These are phyloP conservation scores for Xestia c-nigrum DNA, from an alignment of 2,888 invertebrate genomes.

Conservation along the genomic window DNA sequence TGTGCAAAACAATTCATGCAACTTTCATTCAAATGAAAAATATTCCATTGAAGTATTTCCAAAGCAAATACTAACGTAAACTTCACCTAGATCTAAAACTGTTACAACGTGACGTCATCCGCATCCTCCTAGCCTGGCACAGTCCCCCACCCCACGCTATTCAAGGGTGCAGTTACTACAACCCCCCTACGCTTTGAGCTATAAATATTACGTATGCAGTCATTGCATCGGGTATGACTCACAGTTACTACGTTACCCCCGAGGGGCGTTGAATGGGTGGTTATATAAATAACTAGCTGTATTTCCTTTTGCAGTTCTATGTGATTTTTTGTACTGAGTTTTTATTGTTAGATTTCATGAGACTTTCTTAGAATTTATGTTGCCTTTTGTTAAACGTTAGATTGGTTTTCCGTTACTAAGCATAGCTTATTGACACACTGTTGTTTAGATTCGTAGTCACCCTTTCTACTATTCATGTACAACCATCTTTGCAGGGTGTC, in stretches of 20 bases:
- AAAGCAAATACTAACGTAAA: constrained; percentile 1
- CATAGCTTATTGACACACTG: background rate
- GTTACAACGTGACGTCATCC: constrained; percentile 15
- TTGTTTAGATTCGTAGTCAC: too few relatives aligned
- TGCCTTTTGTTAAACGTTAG: background rate
- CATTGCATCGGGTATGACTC: constrained; percentile 49
- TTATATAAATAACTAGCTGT: constrained; percentile 20
- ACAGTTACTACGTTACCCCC: constrained; percentile 21
- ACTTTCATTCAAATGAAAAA: background rate
- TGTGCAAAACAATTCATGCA: background rate
- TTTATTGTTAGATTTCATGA: background rate
- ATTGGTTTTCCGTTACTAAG: background rate
- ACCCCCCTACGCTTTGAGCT: constrained; percentile 31
- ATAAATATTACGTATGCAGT: constrained; percentile 46
- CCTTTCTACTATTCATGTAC: too few relatives aligned
- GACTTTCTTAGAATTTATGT: background rate
- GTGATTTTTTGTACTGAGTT: background rate
- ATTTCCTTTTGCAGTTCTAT: constrained; percentile 1
- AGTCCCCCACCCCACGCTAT: constrained; percentile 18
- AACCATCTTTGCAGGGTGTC: background rate
- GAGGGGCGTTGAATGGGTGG: constrained; percentile 15
- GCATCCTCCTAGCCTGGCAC: constrained; percentile 2
- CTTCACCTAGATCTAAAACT: constrained; percentile 25
- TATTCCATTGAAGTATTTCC: background rate
- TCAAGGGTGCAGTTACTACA: constrained; percentile 39